Percentiles rank a stretch among this genome's conserved stretches.
These are phyloP conservation scores for Prionace glauca DNA, from an alignment of 2,797 vertebrate genomes.

Conservation along the genomic window DNA sequence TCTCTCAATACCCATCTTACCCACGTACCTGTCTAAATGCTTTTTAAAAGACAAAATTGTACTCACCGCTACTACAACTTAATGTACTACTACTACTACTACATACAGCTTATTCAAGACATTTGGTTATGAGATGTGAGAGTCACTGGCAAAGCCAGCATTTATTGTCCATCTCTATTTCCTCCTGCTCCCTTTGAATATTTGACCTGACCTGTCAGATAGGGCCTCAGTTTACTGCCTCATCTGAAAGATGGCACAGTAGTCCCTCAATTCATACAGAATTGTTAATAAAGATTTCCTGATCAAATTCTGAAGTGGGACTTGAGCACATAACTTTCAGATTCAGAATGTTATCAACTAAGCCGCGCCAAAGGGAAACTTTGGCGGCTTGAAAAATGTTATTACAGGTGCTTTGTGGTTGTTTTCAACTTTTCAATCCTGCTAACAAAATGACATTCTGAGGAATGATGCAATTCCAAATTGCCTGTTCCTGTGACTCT, in stretches of 20 bases:
- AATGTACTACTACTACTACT: no score
- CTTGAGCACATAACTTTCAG: not conserved
- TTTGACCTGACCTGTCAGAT: not conserved
- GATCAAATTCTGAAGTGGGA: not conserved
- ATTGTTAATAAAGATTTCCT: not conserved
- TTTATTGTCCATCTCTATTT: not conserved
- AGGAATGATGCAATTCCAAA: constrained; percentile 3
- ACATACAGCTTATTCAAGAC: no score
- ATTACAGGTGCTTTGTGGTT: not conserved
- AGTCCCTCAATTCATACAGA: not conserved
- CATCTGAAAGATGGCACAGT: not conserved
- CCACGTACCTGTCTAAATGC: no score
- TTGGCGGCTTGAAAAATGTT: not conserved
- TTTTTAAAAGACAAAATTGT: no score
- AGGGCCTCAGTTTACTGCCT: not conserved
- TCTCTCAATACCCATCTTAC: no score
- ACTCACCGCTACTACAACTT: no score
- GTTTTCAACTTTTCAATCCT: not conserved
- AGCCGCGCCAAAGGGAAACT: not conserved
- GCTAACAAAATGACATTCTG: not conserved
- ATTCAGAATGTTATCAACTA: not conserved
- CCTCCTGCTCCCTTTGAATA: not conserved
- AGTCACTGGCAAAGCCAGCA: not conserved
- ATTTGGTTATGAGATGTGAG: not conserved
- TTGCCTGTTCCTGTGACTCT: not conserved